Evolutionary conservation across 2,113 vertebrate species (phyloP).

Genomic region (Notechis scutatus): DNA sequence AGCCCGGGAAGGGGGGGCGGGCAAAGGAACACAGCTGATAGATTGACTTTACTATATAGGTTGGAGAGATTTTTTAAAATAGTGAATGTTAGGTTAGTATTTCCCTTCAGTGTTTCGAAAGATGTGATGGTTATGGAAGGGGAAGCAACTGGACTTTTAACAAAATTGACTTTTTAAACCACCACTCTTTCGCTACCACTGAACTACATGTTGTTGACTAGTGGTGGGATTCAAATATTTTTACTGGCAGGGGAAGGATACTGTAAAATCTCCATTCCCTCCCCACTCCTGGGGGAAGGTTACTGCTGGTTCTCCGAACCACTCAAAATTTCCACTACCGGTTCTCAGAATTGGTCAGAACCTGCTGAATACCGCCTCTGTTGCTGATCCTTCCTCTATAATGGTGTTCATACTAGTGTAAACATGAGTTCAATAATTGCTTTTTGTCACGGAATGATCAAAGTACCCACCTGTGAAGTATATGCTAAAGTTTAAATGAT

Average conservation of each 20-base stretch:
- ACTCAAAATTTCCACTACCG: too few relatives aligned
- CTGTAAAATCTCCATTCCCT: too few relatives aligned
- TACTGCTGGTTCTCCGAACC: too few relatives aligned
- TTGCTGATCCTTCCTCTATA: slow-evolving; percentile 50
- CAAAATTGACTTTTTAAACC: slow-evolving; percentile 59
- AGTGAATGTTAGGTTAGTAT: slow-evolving; percentile 44
- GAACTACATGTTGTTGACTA: slow-evolving; percentile 46
- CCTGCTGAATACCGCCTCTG: neutral
- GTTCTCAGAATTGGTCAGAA: too few relatives aligned
- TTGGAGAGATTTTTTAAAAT: slow-evolving; percentile 27
- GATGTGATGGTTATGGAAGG: slow-evolving; percentile 48
- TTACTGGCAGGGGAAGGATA: too few relatives aligned
- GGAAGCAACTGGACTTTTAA: slow-evolving; percentile 72
- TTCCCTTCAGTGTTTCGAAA: slow-evolving; percentile 57
- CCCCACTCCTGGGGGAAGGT: too few relatives aligned
- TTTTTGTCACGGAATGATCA: slow-evolving; percentile 61
- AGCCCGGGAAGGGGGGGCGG: neutral
- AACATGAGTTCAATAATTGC: slow-evolving; percentile 67
- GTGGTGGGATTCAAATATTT: too few relatives aligned
- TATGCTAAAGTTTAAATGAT: slow-evolving; percentile 69
- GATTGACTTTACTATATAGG: neutral
- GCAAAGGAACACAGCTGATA: neutral
- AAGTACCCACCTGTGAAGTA: slow-evolving; percentile 63
- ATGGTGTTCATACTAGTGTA: slow-evolving; percentile 47
- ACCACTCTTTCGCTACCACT: slow-evolving; percentile 46